Base-by-base conservation (phyloP, 2,888 invertebrate species). In the Odontothrips loti region DNA sequence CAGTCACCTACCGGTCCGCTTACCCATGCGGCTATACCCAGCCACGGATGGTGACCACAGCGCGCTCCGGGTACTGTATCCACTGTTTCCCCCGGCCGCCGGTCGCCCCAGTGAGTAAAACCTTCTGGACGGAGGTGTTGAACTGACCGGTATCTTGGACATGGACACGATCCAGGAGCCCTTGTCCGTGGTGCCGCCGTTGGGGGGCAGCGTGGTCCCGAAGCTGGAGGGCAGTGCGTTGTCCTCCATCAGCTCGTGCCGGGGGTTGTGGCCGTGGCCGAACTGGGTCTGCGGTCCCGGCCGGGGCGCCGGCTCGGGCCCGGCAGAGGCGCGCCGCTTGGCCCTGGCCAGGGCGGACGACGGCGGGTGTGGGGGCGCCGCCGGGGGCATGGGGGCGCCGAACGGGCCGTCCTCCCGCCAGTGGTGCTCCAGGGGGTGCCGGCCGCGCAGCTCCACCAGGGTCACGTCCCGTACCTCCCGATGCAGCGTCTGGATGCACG, bases 141-240 rank as follows among this genome's bases (percentile, higher is more conserved):
- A 8, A 27, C 68, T 75, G 27, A 75, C 68, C 23, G 68, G 68
- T 9, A 75, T 75, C 68, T 75, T 75, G 68, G 68, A 75, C 68
- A 75, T 75, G 68, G 68, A 75, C 27, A 75, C 68, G 68, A 75
- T 75, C 68, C 68, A 75, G 27, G 68, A 75, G 68, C 68, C 68
- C 68, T 75, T 75, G 68, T 75, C 68, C 23, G 11, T 12, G 68
- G 23, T 51, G 51, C 15, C 27, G 68, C 68, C 68, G 68, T 75
- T 75, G 27, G 68, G 68, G 23, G 68, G 23, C 23, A 75, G 23
- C 23, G 68, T 75, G 68, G 68, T 75, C 27, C 68, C 68, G 68
- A 75, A 75, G 68, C 68, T 75, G 68, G 68, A 23, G 27, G 68
- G 68, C 68, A 75, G 68, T 11, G 68, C 68, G 68, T 75, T 75